phyloP scores from a whole-genome alignment of 2,888 invertebrate species.

The Perdita meconis region DNA sequence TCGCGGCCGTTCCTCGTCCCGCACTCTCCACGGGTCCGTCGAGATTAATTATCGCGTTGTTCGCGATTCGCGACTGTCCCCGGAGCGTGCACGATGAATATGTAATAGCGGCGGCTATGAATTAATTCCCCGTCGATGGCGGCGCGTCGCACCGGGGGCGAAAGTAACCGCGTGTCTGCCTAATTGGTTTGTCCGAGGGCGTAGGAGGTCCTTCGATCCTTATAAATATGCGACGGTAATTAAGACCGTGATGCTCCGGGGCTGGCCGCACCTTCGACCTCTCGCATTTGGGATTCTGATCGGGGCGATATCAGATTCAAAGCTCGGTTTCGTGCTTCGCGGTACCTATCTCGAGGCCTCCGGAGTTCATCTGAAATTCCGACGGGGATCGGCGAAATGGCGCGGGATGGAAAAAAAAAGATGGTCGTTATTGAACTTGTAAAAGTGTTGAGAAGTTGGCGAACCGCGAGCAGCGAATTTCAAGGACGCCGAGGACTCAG shows the following conservation, averaged over 20 bases:
- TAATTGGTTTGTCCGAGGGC: constrained; percentile 36
- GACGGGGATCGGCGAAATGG: too few species aligned
- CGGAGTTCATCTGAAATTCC: neutral
- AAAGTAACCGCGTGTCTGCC: neutral
- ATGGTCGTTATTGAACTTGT: too few species aligned
- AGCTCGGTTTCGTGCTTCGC: neutral
- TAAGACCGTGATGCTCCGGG: constrained; percentile 5
- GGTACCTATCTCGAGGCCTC: too few species aligned
- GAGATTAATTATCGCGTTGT: constrained; percentile 46
- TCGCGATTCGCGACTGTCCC: neutral
- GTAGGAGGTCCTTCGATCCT: constrained; percentile 28
- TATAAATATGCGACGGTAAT: constrained; percentile 45
- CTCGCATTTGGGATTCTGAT: constrained; percentile 31
- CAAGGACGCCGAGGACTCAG: too few species aligned
- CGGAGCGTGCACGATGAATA: constrained; percentile 37
- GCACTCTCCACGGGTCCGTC: constrained; percentile 16
- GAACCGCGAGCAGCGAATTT: too few species aligned
- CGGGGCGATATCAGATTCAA: neutral
- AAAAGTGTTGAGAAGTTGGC: too few species aligned
- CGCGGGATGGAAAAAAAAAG: too few species aligned
- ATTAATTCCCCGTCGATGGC: constrained; percentile 36
- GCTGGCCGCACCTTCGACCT: constrained; percentile 4
- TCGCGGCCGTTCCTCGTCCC: neutral
- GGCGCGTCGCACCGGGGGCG: neutral
- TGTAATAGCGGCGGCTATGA: constrained; percentile 41